phyloP scores from a whole-genome alignment of 2,888 invertebrate species.

The Callyntrura guangdongensis region DNA sequence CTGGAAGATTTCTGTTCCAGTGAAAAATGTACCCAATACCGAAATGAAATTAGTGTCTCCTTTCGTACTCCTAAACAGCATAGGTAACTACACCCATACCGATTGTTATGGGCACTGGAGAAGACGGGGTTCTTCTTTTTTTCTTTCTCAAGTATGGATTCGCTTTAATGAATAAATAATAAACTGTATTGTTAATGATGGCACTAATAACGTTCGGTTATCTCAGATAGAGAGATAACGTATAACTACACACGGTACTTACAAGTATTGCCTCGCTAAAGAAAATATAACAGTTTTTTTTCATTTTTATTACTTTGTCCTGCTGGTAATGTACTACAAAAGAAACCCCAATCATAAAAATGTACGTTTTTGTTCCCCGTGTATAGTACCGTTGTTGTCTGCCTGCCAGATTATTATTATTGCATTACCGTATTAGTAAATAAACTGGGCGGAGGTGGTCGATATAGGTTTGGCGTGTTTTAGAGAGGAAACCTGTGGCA shows the following conservation, averaged over 20 bases:
- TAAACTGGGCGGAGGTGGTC: slow-evolving; percentile 23
- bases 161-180: slow-evolving; percentile 25
- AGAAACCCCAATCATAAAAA: background rate
- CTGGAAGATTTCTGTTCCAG: no score
- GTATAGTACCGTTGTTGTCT: background rate
- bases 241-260: background rate
- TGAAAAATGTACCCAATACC: no score
- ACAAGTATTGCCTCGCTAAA: background rate
- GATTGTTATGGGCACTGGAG: no score
- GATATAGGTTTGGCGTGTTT: slow-evolving; percentile 34
- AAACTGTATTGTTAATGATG: background rate
- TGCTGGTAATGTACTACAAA: background rate
- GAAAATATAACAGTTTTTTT: background rate
- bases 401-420: slow-evolving; percentile 15
- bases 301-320: background rate
- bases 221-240: background rate
- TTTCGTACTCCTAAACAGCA: no score
- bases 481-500: slow-evolving; percentile 50
- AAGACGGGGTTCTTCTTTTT: background rate
- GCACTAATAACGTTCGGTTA: background rate
- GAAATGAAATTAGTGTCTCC: no score
- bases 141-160: background rate
- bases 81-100: no score
- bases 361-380: background rate
- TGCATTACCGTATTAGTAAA: slow-evolving; percentile 16